phyloP scores from a whole-genome alignment of 2,797 vertebrate genomes.

The Bryconaethiops microstoma region DNA sequence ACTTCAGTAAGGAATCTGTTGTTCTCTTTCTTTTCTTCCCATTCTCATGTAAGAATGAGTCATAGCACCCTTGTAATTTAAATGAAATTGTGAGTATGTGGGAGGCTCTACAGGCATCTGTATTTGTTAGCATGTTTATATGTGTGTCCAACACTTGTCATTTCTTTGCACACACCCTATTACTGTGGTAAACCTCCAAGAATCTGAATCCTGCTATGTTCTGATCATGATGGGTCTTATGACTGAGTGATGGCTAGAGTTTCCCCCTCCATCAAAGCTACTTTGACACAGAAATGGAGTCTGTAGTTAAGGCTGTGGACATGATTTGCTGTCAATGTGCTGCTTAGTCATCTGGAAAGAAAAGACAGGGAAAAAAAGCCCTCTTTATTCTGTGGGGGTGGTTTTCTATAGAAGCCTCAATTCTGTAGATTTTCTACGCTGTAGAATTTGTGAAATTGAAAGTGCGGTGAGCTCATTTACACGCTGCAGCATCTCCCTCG shows the following conservation, averaged over 20 bases:
- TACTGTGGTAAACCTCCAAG: not conserved
- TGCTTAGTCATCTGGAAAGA: conserved; percentile 23
- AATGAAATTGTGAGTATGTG: conserved; percentile 18
- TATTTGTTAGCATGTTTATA: conserved; percentile 11
- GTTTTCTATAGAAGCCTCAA: not conserved
- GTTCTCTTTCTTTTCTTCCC: not conserved
- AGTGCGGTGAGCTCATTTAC: conserved; percentile 17
- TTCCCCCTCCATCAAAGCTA: conserved; percentile 3
- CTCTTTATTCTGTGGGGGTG: not conserved
- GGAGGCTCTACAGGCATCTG: not conserved
- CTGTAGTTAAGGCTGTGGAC: conserved; percentile 27
- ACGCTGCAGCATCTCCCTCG: not conserved
- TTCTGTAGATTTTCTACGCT: not conserved
- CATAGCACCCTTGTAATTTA: not conserved
- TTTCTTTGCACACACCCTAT: not conserved
- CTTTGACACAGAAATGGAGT: conserved; percentile 4
- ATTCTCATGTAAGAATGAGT: not conserved
- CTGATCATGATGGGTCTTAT: not conserved
- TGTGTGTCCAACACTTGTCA: not conserved
- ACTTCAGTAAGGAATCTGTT: not conserved
- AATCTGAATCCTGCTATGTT: conserved; percentile 14
- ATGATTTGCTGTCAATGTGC: conserved; percentile 18
- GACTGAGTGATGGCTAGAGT: not conserved
- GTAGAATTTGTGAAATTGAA: conserved; percentile 30
- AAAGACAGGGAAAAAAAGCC: not conserved